Evolutionary conservation across 30 jellyfish, hydroid and myxozoan species (phyloP).

Genomic region (Calvadosia cruxmelitensis): DNA sequence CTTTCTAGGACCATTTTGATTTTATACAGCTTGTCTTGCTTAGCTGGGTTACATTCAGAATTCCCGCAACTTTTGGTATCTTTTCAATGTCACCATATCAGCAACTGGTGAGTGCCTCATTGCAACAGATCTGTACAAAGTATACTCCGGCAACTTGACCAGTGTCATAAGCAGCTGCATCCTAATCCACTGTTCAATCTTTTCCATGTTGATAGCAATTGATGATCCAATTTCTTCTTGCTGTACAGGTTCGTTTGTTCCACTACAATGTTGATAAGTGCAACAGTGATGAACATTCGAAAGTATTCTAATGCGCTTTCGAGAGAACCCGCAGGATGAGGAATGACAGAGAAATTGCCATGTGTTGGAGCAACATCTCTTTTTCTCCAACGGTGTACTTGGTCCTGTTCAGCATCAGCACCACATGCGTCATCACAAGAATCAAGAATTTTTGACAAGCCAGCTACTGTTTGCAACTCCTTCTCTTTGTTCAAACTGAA

Average conservation of each 20-base stretch:
- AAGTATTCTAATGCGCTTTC: too few relatives aligned
- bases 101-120: slow-evolving; percentile 41
- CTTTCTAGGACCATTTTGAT: slow-evolving; percentile 26
- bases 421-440: too few relatives aligned
- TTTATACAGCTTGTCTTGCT: slow-evolving; percentile 27
- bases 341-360: background rate
- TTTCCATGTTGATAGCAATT: slow-evolving; percentile 4
- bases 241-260: slow-evolving; percentile 46
- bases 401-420: too few relatives aligned
- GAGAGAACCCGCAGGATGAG: too few relatives aligned
- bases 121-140: slow-evolving; percentile 30
- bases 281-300: slow-evolving; percentile 10
- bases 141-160: slow-evolving; percentile 24
- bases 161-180: slow-evolving; percentile 43
- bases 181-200: slow-evolving; percentile 28
- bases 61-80: slow-evolving; percentile 21
- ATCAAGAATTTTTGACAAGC: too few relatives aligned
- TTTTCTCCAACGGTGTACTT: slow-evolving; percentile 11
- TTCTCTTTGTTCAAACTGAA: too few relatives aligned
- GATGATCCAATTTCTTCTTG: slow-evolving; percentile 13
- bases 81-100: slow-evolving; percentile 33
- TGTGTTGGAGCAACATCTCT: slow-evolving; percentile 3
- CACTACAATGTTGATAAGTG: slow-evolving; percentile 12
- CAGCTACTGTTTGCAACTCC: too few relatives aligned
- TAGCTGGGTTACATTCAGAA: slow-evolving; percentile 4